Percentiles rank a stretch among this genome's conserved stretches.
Evolutionary conservation across 1,140 invertebrate genomes (phyloP).

Genomic region (Caenorhabditis elegans): WBcel235 BX284603.4:5155001-5155500

Average conservation of each 20-base stretch:
- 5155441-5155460: too few species aligned
- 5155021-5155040: conserved; percentile 77
- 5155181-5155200: conserved; percentile 89
- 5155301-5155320: conserved; percentile 87
- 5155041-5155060: conserved; percentile 90
- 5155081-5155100: conserved; percentile 85
- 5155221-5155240: conserved; percentile 97
- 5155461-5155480: too few species aligned
- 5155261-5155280: conserved; percentile 88
- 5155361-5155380: neutral
- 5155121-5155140: conserved; percentile 95
- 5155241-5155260: conserved; percentile 90
- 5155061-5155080: conserved; percentile 95
- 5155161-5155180: conserved; percentile 67
- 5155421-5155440: too few species aligned
- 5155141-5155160: conserved; percentile 78
- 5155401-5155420: too few species aligned
- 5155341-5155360: neutral
- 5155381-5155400: neutral
- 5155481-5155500: too few species aligned
- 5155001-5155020: conserved; percentile 84
- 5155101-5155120: conserved; percentile 90
- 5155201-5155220: conserved; percentile 96
- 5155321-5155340: neutral
- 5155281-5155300: conserved; percentile 95